Evolutionary conservation across 1,140 invertebrate genomes (phyloP).

Genomic region (Sminthurides bifidus): DNA sequence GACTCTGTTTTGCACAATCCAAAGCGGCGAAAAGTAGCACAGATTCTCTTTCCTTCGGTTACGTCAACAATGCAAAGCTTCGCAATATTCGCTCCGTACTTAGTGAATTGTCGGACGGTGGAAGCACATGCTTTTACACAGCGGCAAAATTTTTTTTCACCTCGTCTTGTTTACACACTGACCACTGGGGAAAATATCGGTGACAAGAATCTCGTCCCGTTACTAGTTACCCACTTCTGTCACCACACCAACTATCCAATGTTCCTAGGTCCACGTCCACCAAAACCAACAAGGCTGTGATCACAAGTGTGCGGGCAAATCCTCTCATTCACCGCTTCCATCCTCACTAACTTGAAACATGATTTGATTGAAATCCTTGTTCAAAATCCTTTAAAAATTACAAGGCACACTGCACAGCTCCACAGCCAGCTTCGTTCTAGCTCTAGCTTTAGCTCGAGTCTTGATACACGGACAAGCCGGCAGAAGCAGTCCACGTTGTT

Average conservation of each 20-base stretch:
- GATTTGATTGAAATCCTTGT: no score
- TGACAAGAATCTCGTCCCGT: no score
- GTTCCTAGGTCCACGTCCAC: conserved; percentile 26
- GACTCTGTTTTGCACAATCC: conserved; percentile 29
- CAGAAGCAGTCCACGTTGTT: no score
- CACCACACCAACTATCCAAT: conserved; percentile 16
- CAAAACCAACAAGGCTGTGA: conserved; percentile 18
- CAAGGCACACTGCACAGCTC: no score
- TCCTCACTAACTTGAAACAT: no score
- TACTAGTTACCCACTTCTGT: no score
- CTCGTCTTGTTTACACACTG: not conserved
- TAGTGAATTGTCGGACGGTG: conserved; percentile 6
- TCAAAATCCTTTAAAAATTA: no score
- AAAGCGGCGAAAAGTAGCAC: conserved; percentile 30
- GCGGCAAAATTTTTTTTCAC: not conserved
- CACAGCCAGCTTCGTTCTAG: no score
- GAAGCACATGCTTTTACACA: not conserved
- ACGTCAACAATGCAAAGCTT: conserved; percentile 31
- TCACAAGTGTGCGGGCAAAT: conserved; percentile 3
- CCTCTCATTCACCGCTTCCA: conserved; percentile 9
- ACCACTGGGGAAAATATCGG: not conserved
- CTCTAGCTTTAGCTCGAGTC: no score
- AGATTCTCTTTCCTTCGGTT: conserved; percentile 30
- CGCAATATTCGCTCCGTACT: conserved; percentile 27
- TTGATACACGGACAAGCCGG: no score